A percentile compares a stretch with the other conserved stretches of the same genome.
Evolutionary conservation across 2,113 vertebrate species (phyloP).

Genomic region (Oncorhynchus gorbuscha): DNA sequence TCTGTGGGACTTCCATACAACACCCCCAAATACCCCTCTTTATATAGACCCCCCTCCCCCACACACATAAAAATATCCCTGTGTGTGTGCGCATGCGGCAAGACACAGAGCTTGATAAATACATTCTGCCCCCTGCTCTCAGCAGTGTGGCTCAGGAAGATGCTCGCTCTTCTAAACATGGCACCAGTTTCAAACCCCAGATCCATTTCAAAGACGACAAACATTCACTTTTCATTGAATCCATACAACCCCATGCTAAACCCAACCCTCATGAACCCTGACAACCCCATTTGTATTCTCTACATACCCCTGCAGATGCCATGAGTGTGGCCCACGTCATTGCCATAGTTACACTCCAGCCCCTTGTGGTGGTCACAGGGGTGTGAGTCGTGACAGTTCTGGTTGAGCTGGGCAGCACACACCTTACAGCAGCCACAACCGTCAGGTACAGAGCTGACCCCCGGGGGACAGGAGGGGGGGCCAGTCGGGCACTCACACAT

Average conservation of each 20-base stretch:
- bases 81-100: constrained; percentile 31
- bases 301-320: constrained; percentile 81
- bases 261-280: not conserved
- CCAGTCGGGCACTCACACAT: constrained; percentile 59
- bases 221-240: constrained; percentile 41
- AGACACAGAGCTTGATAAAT: constrained; percentile 58
- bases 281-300: not conserved
- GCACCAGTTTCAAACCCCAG: constrained; percentile 41
- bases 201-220: constrained; percentile 61
- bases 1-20: constrained; percentile 52
- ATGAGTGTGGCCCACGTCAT: constrained; percentile 67
- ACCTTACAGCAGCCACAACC: constrained; percentile 81
- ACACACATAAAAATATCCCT: constrained; percentile 66
- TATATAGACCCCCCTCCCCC: constrained; percentile 58
- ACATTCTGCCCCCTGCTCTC: constrained; percentile 50
- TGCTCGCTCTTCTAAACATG: constrained; percentile 60
- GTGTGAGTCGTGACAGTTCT: constrained; percentile 71
- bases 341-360: constrained; percentile 81
- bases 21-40: constrained; percentile 59
- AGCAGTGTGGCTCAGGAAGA: constrained; percentile 59
- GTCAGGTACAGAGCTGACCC: constrained; percentile 71
- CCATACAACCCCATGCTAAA: constrained; percentile 35
- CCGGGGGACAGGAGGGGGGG: constrained; percentile 68
- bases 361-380: constrained; percentile 82
- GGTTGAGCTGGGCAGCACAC: constrained; percentile 80